A percentile compares a stretch with the other conserved stretches of the same genome.
These are phyloP conservation scores for Cranoglanis bouderius DNA, from an alignment of 2,113 vertebrate genomes.

Conservation along the genomic window DNA sequence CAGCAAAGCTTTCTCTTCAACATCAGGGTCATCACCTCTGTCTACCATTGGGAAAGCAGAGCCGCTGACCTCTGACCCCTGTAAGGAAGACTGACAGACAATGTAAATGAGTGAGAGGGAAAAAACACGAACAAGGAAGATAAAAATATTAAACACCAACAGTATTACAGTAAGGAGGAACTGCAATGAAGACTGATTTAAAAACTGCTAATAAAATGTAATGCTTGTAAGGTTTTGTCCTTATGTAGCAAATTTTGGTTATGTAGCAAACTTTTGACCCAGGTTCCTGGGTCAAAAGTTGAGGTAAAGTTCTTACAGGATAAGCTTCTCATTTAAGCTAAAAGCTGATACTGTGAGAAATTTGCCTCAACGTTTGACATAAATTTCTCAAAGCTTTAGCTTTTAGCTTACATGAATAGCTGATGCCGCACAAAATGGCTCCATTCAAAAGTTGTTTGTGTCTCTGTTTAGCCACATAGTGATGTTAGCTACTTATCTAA, in stretches of 20 bases:
- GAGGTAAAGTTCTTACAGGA: not conserved
- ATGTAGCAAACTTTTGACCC: too few species aligned
- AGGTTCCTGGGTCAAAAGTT: not conserved
- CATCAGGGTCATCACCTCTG: not conserved
- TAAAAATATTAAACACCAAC: not conserved
- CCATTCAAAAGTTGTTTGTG: not conserved
- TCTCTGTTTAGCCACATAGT: too few species aligned
- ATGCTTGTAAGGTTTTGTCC: not conserved
- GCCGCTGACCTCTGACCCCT: not conserved
- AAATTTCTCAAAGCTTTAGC: too few species aligned
- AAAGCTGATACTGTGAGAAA: not conserved
- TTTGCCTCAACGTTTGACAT: not conserved
- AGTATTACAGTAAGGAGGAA: not conserved
- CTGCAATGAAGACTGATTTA: not conserved
- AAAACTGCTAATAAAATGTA: not conserved
- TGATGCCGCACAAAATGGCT: not conserved
- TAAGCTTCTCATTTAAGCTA: not conserved
- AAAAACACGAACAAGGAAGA: not conserved
- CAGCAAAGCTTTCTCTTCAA: not conserved
- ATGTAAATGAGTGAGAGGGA: not conserved
- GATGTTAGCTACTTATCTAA: not conserved
- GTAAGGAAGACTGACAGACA: not conserved
- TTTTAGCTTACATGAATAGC: too few species aligned
- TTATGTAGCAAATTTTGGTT: not conserved
- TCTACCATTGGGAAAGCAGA: not conserved